Evolutionary conservation across 2,113 vertebrate species (phyloP).

Genomic region (Gnathochromis pfefferi): DNA sequence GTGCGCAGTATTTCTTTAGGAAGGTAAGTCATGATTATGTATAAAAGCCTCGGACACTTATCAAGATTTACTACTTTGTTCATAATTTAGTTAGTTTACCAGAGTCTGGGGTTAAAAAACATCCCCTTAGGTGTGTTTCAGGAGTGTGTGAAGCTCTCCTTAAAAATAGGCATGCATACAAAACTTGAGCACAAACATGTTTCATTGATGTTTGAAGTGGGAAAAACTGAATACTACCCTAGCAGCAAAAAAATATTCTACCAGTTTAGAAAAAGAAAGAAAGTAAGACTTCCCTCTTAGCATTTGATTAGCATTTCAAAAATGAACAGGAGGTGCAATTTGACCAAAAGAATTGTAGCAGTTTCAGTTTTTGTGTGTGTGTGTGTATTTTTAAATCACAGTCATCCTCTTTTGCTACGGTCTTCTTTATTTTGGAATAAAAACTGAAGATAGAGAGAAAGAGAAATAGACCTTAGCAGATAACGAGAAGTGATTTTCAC

Average conservation of each 20-base stretch:
- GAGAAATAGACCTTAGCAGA: background rate
- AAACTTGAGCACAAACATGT: background rate
- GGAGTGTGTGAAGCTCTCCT: background rate
- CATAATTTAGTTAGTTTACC: background rate
- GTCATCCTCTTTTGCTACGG: background rate
- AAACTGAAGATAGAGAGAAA: background rate
- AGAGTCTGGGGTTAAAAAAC: background rate
- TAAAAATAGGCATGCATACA: background rate
- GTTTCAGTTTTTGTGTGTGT: background rate
- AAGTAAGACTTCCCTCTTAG: background rate
- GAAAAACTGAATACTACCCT: background rate
- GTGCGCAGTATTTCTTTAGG: background rate
- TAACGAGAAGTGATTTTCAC: background rate
- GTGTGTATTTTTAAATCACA: background rate
- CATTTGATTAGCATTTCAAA: background rate
- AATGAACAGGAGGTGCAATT: background rate
- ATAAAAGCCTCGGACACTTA: background rate
- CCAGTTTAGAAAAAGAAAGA: background rate
- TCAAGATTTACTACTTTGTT: background rate
- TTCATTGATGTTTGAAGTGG: background rate
- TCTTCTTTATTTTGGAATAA: background rate
- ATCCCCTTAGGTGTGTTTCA: conserved; percentile 9
- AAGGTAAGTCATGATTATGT: background rate
- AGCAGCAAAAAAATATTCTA: background rate
- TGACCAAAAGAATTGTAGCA: background rate